These are phyloP conservation scores for Heliconius charithonia DNA, from an alignment of 2,888 invertebrate genomes.

Conservation along the genomic window DNA sequence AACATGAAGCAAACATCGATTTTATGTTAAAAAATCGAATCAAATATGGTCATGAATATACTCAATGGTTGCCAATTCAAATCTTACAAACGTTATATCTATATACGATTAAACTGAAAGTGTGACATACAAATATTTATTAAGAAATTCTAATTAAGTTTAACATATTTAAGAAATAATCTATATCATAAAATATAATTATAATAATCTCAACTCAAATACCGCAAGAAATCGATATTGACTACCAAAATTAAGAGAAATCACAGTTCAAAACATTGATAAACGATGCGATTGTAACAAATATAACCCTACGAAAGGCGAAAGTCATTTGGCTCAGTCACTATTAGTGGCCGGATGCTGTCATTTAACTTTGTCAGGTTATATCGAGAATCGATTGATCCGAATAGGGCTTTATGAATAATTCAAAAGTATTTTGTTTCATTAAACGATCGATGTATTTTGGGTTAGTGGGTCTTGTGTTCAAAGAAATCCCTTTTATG, in stretches of 20 bases:
- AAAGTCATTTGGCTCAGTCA: slow-evolving; percentile 22
- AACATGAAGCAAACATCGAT: too few species aligned
- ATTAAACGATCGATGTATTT: slow-evolving; percentile 28
- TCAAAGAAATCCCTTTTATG: slow-evolving; percentile 7
- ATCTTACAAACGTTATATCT: too few species aligned
- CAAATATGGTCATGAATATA: too few species aligned
- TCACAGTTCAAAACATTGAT: slow-evolving; percentile 40
- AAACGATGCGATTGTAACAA: slow-evolving; percentile 7
- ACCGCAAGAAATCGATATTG: neutral
- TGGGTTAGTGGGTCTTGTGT: slow-evolving; percentile 33
- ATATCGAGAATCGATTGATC: slow-evolving; percentile 37
- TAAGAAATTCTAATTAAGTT: neutral
- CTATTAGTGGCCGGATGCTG: slow-evolving; percentile 31
- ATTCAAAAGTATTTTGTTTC: slow-evolving; percentile 42
- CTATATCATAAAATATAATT: neutral
- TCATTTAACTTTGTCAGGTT: slow-evolving; percentile 36
- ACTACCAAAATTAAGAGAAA: slow-evolving; percentile 38
- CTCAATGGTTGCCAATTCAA: too few species aligned
- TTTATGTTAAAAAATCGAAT: too few species aligned
- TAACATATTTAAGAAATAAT: neutral
- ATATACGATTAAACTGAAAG: too few species aligned
- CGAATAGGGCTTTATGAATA: slow-evolving; percentile 43
- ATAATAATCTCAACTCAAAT: neutral
- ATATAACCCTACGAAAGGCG: slow-evolving; percentile 26
- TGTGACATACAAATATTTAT: too few species aligned